phyloP scores from a whole-genome alignment of 2,888 invertebrate genomes.

The Drosophila trichaetosa region DNA sequence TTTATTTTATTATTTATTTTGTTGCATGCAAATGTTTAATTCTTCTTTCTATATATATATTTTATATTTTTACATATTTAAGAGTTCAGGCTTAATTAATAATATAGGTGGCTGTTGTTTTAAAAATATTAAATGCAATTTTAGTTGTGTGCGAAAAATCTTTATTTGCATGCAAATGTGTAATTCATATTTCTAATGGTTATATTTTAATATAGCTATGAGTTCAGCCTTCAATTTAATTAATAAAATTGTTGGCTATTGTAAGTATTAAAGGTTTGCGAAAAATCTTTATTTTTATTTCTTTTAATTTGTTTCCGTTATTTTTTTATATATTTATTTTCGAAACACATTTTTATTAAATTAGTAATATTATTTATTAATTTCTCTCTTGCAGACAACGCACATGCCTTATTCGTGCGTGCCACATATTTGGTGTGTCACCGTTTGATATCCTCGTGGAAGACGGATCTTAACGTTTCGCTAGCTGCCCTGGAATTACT shows the following conservation, averaged over 20 bases:
- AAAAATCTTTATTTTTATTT: neutral
- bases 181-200: neutral
- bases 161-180: neutral
- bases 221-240: neutral
- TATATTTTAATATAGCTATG: neutral
- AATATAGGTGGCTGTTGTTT: too few relatives aligned
- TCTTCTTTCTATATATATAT: too few relatives aligned
- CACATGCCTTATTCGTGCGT: slow-evolving; percentile 94
- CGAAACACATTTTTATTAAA: neutral
- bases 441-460: slow-evolving; percentile 97
- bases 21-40: neutral
- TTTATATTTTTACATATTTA: too few relatives aligned
- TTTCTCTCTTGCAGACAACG: slow-evolving; percentile 88
- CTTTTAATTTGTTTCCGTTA: neutral
- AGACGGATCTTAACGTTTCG: slow-evolving; percentile 96
- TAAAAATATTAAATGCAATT: too few relatives aligned
- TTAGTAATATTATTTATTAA: neutral
- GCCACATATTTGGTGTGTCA: slow-evolving; percentile 98
- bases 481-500: slow-evolving; percentile 96
- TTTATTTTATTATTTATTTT: slow-evolving; percentile 13
- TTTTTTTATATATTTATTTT: neutral
- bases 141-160: slow-evolving; percentile 26
- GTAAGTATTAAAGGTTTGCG: neutral
- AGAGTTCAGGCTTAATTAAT: too few relatives aligned
- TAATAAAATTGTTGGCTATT: neutral